Conservation (phyloP, 2,797 vertebrate genomes). For the Aulostomus chinensis region DNA sequence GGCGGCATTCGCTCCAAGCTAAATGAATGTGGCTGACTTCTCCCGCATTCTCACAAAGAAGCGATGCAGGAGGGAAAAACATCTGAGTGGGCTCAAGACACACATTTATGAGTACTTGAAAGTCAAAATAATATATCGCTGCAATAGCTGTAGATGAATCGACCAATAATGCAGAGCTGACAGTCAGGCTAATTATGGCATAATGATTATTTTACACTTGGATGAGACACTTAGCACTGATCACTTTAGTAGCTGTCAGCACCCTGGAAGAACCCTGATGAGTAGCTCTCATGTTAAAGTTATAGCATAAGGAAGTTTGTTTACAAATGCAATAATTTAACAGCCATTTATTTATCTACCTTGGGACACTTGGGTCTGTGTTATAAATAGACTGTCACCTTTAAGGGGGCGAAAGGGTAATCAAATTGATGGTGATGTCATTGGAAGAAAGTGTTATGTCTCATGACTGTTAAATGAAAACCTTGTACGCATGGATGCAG, state of each 20-base stretch:
- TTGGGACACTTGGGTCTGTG: no score
- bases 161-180: conserved; percentile 6
- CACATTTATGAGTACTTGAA: background rate
- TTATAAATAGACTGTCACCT: no score
- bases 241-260: background rate
- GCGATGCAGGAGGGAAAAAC: no score
- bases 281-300: background rate
- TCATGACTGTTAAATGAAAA: conserved; percentile 4
- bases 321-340: no score
- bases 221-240: conserved; percentile 1
- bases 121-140: background rate
- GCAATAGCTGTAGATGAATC: background rate
- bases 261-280: background rate
- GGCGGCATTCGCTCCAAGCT: no score
- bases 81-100: no score
- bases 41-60: no score
- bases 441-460: no score
- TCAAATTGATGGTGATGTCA: no score
- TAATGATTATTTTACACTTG: background rate
- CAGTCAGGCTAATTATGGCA: no score
- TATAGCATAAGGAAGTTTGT: background rate
- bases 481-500: background rate
- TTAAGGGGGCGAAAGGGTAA: no score
- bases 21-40: background rate
- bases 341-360: no score